Evolutionary conservation across 2,888 invertebrate species (phyloP).

Genomic region (Pseudococcus viburni): DNA sequence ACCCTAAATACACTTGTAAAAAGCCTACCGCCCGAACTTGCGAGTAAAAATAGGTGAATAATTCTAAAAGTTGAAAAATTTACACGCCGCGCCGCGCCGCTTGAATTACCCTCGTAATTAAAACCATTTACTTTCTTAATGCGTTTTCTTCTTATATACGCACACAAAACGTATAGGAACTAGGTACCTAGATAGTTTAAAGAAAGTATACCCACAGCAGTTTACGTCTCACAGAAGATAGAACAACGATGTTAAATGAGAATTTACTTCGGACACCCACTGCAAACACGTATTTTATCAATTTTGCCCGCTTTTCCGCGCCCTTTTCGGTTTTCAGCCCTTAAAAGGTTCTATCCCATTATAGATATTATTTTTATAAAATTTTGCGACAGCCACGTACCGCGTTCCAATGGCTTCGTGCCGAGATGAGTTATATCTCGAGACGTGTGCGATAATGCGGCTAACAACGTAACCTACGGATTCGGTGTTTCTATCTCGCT

Average conservation of each 20-base stretch:
- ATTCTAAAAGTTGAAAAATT: background rate
- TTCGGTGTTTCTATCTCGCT: background rate
- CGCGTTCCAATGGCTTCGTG: background rate
- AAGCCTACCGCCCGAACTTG: background rate
- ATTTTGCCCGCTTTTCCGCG: slow-evolving; percentile 2
- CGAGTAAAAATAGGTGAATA: background rate
- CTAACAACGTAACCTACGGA: background rate
- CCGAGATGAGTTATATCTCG: background rate
- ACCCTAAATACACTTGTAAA: background rate
- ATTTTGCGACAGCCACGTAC: background rate
- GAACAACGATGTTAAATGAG: background rate
- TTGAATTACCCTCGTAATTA: background rate
- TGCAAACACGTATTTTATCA: slow-evolving; percentile 6
- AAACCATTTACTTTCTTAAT: slow-evolving; percentile 12
- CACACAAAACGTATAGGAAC: background rate
- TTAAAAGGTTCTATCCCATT: background rate
- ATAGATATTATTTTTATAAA: slow-evolving; percentile 14
- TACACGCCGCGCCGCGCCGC: background rate
- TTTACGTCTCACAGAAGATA: background rate
- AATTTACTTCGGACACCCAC: background rate
- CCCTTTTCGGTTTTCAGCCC: background rate
- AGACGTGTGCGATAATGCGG: background rate
- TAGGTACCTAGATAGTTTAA: too few species aligned
- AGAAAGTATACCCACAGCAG: background rate
- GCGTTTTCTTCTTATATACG: background rate